Conservation (phyloP, 2,888 invertebrate species). For the Urechis unicinctus region DNA sequence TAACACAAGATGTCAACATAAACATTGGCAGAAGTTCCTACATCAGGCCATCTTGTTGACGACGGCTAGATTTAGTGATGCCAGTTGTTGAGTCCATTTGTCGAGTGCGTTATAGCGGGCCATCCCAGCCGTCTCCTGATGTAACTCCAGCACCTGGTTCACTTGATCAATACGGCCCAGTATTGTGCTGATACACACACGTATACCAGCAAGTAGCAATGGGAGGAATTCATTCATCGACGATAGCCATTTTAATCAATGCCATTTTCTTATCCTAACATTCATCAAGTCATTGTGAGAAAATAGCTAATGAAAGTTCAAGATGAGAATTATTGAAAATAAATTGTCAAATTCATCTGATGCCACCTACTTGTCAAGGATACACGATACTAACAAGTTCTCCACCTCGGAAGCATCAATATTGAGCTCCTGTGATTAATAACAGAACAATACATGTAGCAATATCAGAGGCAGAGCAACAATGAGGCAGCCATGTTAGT, state of each 20-base stretch:
- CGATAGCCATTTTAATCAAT: too few species aligned
- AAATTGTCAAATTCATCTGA: too few species aligned
- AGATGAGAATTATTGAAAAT: too few species aligned
- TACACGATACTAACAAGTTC: slow-evolving; percentile 91
- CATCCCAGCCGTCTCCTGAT: slow-evolving; percentile 62
- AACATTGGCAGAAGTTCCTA: too few species aligned
- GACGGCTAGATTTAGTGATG: slow-evolving; percentile 79
- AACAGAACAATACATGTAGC: neutral
- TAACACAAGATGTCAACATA: too few species aligned
- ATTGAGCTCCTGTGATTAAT: slow-evolving; percentile 47
- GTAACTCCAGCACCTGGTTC: slow-evolving; percentile 84
- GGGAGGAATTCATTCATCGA: too few species aligned
- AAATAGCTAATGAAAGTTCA: too few species aligned
- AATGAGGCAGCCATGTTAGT: neutral
- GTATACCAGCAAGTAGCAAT: too few species aligned
- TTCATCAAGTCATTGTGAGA: neutral
- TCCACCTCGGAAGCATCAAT: slow-evolving; percentile 72
- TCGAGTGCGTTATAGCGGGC: slow-evolving; percentile 87
- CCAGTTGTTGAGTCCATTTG: slow-evolving; percentile 90
- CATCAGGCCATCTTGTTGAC: slow-evolving; percentile 87
- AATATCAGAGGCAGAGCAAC: neutral
- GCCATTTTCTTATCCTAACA: too few species aligned
- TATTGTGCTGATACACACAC: slow-evolving; percentile 55
- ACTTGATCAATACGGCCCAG: slow-evolving; percentile 67
- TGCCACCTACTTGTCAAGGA: slow-evolving; percentile 88